Percentiles rank a stretch among this genome's conserved stretches.
These are phyloP conservation scores for Muntiacus muntjak DNA, from an alignment of 2,113 vertebrate species.

Conservation along the genomic window DNA sequence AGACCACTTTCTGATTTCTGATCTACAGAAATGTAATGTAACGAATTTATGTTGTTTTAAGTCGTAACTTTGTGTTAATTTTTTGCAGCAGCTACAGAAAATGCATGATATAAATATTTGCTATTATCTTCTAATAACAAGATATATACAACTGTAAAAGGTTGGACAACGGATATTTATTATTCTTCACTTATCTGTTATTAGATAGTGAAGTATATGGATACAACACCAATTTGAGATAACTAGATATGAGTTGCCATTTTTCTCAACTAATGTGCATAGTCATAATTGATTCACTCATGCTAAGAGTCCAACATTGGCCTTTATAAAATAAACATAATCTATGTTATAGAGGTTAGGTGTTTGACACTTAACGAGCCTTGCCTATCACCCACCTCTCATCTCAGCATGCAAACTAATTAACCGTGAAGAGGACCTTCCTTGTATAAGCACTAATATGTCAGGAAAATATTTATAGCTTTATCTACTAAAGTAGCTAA, in stretches of 20 bases:
- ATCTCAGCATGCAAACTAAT: slow-evolving; percentile 56
- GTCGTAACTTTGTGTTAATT: neutral
- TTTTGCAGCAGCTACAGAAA: neutral
- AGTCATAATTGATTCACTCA: neutral
- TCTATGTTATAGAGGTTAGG: neutral
- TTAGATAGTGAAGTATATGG: neutral
- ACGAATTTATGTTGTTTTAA: neutral
- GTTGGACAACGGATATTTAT: neutral
- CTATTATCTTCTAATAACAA: neutral
- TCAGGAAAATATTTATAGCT: slow-evolving; percentile 60
- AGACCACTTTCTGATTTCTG: neutral
- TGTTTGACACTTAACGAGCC: slow-evolving; percentile 2
- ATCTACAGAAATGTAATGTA: neutral
- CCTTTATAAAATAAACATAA: slow-evolving; percentile 51
- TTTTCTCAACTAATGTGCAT: neutral
- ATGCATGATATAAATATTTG: neutral
- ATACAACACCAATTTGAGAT: neutral
- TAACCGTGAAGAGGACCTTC: neutral
- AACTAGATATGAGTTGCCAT: neutral
- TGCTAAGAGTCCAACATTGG: neutral
- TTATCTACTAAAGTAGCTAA: slow-evolving; percentile 19
- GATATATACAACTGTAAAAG: neutral
- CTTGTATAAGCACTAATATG: neutral
- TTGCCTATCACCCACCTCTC: slow-evolving; percentile 17
- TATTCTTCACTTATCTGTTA: neutral